These are phyloP conservation scores for Athripsodes cinereus DNA, from an alignment of 2,888 invertebrate genomes.

Conservation along the genomic window DNA sequence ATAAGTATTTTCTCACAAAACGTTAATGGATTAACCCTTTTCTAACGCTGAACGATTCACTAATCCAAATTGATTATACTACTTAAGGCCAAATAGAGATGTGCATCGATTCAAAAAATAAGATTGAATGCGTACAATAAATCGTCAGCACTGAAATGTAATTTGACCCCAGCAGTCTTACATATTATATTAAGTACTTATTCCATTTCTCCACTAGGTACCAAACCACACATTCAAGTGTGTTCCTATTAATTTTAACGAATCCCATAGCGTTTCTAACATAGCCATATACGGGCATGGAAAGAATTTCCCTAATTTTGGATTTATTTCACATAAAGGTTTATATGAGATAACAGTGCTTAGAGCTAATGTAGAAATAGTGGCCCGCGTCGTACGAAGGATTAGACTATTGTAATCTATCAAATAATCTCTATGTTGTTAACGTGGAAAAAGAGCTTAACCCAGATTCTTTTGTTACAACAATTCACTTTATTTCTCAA, in stretches of 20 bases:
- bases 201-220: not conserved
- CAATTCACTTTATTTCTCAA: too few relatives aligned
- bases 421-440: not conserved
- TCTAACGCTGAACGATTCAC: constrained; percentile 4
- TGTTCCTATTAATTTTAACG: not conserved
- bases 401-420: not conserved
- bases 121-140: constrained; percentile 22
- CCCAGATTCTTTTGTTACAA: not conserved
- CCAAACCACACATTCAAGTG: not conserved
- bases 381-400: not conserved
- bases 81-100: constrained; percentile 17
- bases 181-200: not conserved
- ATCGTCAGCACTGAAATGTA: constrained; percentile 11
- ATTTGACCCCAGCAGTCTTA: constrained; percentile 4
- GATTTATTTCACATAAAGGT: not conserved
- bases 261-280: not conserved
- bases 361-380: not conserved
- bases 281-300: too few relatives aligned
- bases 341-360: not conserved
- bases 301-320: constrained; percentile 2
- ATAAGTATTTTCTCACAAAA: not conserved
- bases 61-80: constrained; percentile 21
- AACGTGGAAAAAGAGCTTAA: not conserved
- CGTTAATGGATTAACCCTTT: constrained; percentile 11
- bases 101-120: constrained; percentile 21